A percentile compares a stretch with the other conserved stretches of the same genome.
Evolutionary conservation across 2,888 invertebrate genomes (phyloP).

Genomic region (Lasioglossum oenotherae): DNA sequence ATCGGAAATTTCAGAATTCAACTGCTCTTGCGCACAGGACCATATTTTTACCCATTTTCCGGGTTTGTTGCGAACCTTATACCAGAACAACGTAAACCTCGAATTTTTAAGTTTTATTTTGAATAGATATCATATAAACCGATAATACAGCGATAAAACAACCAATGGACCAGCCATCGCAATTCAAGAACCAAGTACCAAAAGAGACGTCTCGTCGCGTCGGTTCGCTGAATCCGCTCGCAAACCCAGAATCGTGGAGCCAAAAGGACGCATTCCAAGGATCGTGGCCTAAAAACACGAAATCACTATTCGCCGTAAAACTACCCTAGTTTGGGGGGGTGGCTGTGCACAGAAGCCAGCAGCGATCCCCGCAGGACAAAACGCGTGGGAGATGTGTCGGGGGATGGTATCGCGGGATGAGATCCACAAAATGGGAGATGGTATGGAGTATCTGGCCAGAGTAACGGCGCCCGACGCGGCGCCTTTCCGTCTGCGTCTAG

Average conservation of each 20-base stretch:
- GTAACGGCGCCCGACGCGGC: constrained; percentile 73
- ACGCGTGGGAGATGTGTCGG: constrained; percentile 25
- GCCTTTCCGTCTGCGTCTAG: constrained; percentile 76
- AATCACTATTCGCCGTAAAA: neutral
- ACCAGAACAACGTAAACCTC: neutral
- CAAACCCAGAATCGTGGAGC: neutral
- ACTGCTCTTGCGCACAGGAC: neutral
- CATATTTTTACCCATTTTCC: neutral
- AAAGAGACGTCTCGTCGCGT: neutral
- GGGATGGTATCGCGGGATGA: neutral
- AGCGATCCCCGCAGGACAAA: constrained; percentile 21
- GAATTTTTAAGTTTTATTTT: neutral
- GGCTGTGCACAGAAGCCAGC: constrained; percentile 3
- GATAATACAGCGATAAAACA: too few relatives aligned
- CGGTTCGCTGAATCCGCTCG: neutral
- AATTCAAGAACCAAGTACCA: neutral
- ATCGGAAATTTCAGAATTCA: neutral
- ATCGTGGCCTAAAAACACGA: neutral
- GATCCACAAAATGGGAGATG: constrained; percentile 24
- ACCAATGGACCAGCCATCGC: neutral
- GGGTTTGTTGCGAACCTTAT: neutral
- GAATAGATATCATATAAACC: neutral
- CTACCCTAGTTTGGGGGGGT: neutral
- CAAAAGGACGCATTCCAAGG: neutral
- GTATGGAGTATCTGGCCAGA: constrained; percentile 72